phyloP scores from a whole-genome alignment of 2,797 vertebrate species.

The Hydrophis major region DNA sequence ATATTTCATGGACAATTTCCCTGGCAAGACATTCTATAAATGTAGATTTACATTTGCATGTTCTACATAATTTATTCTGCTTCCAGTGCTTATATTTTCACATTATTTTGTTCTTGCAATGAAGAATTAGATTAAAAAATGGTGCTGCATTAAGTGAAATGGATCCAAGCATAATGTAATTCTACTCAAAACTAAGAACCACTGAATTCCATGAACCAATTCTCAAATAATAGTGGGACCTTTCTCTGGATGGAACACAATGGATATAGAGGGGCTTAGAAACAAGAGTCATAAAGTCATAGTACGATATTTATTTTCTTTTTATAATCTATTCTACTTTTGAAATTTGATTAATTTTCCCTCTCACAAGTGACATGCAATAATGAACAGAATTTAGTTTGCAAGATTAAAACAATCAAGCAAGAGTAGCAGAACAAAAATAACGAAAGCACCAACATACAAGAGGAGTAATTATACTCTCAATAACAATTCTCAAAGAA shows the following conservation, averaged over 20 bases:
- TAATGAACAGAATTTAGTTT: neutral
- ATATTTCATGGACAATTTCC: neutral
- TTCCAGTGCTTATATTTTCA: neutral
- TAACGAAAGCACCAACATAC: neutral
- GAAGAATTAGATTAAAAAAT: neutral
- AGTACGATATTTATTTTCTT: neutral
- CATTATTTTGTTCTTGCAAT: neutral
- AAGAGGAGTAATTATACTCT: neutral
- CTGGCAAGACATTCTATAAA: neutral
- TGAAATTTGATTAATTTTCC: neutral
- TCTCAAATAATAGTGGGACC: neutral
- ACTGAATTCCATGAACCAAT: neutral
- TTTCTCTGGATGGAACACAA: neutral
- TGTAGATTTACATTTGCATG: slow-evolving; percentile 3
- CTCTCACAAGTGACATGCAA: neutral
- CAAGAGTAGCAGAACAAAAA: neutral
- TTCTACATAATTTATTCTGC: neutral
- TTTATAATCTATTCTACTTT: neutral
- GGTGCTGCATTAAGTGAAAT: neutral
- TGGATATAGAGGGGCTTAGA: neutral
- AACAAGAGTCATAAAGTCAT: neutral
- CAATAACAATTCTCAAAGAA: neutral
- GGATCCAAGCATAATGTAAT: neutral
- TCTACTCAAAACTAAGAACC: neutral
- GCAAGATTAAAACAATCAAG: neutral